Conservation (phyloP, 2,797 vertebrate species). For the Streptopelia turtur region DNA sequence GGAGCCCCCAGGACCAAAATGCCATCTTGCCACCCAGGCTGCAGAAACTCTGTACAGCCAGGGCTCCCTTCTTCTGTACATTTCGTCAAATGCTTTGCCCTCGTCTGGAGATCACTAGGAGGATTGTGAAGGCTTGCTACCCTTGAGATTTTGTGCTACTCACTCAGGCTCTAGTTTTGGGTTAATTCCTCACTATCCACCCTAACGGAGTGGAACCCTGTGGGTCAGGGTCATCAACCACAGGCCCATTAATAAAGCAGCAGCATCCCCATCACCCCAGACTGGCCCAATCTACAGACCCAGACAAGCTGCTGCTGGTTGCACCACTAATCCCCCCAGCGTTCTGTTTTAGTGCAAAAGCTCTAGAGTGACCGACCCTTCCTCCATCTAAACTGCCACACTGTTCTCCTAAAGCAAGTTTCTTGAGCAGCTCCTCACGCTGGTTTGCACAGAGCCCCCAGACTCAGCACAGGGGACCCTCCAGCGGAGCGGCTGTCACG, state of each 20-base stretch:
- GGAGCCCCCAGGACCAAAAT: not conserved
- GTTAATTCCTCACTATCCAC: not conserved
- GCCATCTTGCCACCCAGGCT: not conserved
- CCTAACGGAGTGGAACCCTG: not conserved
- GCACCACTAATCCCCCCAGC: fast-evolving
- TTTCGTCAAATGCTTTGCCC: not conserved
- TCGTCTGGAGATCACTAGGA: not conserved
- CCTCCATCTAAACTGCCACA: not conserved
- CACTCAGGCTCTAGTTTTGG: not conserved
- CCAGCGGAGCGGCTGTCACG: not conserved
- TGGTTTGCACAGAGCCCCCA: not conserved
- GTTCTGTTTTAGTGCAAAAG: not conserved
- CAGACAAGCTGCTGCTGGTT: not conserved
- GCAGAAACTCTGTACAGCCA: not conserved
- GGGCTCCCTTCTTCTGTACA: not conserved
- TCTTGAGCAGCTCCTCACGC: not conserved
- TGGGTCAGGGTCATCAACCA: not conserved
- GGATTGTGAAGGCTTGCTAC: not conserved
- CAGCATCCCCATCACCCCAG: not conserved
- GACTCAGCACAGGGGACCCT: not conserved
- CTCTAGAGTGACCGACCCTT: not conserved
- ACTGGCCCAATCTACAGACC: not conserved
- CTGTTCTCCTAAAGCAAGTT: not conserved
- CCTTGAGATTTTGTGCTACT: not conserved
- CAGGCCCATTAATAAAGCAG: not conserved